Evolutionary conservation across 2,113 vertebrate genomes (phyloP).

Genomic region (Stomatorhinus ivindoensis): DNA sequence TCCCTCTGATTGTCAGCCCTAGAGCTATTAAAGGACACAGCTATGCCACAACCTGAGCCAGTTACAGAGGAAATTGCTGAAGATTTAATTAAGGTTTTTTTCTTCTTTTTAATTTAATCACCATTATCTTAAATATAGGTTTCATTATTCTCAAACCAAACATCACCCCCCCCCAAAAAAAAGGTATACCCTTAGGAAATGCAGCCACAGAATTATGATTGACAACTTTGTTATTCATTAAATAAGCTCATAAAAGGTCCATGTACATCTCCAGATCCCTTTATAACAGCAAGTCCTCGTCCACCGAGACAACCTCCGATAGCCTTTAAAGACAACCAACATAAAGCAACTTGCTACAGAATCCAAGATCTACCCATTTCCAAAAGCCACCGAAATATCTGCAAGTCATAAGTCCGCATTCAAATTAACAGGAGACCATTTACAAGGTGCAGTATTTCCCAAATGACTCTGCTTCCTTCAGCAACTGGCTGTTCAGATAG

Average conservation of each 20-base stretch:
- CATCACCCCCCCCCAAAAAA: not conserved
- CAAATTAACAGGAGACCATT: not conserved
- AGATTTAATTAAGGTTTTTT: not conserved
- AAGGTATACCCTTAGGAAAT: not conserved
- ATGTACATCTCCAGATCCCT: not conserved
- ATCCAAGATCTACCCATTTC: not conserved
- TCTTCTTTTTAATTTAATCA: not conserved
- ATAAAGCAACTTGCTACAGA: not conserved
- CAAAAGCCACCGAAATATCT: not conserved
- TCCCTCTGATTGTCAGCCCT: not conserved
- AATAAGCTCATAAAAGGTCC: not conserved
- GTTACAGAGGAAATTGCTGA: not conserved
- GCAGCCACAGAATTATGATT: not conserved
- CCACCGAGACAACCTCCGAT: not conserved
- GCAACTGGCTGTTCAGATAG: slow-evolving; percentile 30
- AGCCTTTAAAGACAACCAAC: not conserved
- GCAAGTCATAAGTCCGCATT: not conserved
- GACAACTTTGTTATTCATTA: not conserved
- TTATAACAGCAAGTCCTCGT: not conserved
- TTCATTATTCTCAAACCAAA: not conserved
- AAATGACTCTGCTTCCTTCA: not conserved
- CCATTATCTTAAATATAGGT: not conserved
- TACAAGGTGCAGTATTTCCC: slow-evolving; percentile 1
- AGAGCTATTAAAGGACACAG: not conserved
- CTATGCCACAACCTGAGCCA: not conserved